Conservation (phyloP, 2,113 vertebrate species). For the Hippopotamus amphibius region DNA sequence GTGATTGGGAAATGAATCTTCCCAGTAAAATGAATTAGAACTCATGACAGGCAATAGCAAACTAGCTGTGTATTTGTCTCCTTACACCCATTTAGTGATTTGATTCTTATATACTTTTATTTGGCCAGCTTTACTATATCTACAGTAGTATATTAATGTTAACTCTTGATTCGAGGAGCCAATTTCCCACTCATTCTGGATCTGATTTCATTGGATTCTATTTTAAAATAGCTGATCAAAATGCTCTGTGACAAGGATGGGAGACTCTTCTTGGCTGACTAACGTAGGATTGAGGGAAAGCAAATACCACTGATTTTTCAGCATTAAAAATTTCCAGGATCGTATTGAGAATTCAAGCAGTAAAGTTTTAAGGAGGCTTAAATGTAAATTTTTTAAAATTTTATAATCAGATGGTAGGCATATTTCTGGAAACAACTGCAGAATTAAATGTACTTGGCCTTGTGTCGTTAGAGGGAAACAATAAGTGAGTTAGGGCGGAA, state of each 20-base stretch:
- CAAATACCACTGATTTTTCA: constrained; percentile 56
- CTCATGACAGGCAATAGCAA: background rate
- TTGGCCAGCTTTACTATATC: background rate
- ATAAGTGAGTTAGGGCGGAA: background rate
- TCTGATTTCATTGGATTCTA: constrained; percentile 21
- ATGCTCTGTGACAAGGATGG: constrained; percentile 14
- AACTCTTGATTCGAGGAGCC: background rate
- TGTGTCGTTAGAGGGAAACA: background rate
- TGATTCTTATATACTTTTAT: background rate
- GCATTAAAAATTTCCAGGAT: constrained; percentile 14
- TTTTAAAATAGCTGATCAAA: constrained; percentile 58
- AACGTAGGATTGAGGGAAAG: background rate
- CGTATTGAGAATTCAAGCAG: constrained; percentile 32
- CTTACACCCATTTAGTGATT: background rate
- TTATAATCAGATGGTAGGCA: background rate
- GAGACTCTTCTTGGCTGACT: background rate
- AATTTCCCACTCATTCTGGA: background rate
- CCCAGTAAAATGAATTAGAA: background rate
- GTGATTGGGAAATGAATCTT: background rate
- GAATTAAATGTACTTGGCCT: constrained; percentile 7
- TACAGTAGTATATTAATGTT: background rate
- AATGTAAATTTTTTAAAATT: background rate
- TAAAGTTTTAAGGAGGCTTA: constrained; percentile 16
- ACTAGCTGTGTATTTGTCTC: background rate
- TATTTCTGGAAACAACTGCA: constrained; percentile 27